Evolutionary conservation across 2,113 vertebrate genomes (phyloP).

Genomic region (Phrynosoma blainvillii): DNA sequence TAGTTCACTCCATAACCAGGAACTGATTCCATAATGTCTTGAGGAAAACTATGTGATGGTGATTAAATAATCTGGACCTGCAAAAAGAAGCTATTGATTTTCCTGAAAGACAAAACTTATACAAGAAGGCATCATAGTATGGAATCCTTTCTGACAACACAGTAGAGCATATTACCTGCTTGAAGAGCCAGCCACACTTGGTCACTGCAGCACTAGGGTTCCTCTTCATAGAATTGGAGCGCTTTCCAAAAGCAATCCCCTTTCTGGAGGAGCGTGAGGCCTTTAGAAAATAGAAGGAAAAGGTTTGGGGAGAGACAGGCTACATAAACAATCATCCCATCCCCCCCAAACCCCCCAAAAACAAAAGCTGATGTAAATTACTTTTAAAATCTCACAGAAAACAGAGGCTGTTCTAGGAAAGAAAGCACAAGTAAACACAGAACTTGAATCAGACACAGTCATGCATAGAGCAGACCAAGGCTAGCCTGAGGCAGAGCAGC

Average conservation of each 20-base stretch:
- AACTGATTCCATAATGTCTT: background rate
- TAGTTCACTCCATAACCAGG: fast-evolving
- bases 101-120: fast-evolving
- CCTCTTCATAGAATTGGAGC: constrained; percentile 94
- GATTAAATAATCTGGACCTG: fast-evolving
- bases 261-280: constrained; percentile 81
- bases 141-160: background rate
- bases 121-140: background rate
- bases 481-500: background rate
- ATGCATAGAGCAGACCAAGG: background rate
- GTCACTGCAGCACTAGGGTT: constrained; percentile 86
- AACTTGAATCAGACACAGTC: background rate
- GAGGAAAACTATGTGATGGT: background rate
- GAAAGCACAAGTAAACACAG: background rate
- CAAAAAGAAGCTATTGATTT: background rate
- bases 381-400: background rate
- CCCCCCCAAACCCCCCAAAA: background rate
- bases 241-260: constrained; percentile 92
- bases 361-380: background rate
- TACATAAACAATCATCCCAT: background rate
- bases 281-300: constrained; percentile 61
- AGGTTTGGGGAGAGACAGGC: background rate
- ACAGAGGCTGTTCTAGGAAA: background rate
- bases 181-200: constrained; percentile 93
- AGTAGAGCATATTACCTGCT: constrained; percentile 82